These are phyloP conservation scores for Leucophenga varia DNA, from an alignment of 1,140 invertebrate genomes.

Conservation along the genomic window DNA sequence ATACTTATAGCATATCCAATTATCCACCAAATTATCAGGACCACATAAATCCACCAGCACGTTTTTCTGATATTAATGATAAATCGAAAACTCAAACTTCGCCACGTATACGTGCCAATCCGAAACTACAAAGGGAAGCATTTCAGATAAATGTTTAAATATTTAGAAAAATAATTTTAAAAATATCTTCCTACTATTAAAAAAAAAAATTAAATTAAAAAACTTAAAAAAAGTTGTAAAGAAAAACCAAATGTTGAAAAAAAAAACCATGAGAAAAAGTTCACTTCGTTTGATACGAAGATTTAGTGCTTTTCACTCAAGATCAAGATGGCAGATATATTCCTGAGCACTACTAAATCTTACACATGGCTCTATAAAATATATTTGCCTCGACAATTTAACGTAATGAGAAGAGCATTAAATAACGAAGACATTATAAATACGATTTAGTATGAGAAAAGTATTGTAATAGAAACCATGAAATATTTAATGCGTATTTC, in stretches of 20 bases:
- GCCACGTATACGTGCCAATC: slow-evolving; percentile 57
- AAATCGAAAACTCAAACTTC: slow-evolving; percentile 57
- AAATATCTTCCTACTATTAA: neutral
- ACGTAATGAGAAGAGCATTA: too few relatives aligned
- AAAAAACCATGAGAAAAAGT: neutral
- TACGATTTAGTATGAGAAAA: too few relatives aligned
- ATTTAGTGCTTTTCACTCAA: too few relatives aligned
- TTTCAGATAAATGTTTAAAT: slow-evolving; percentile 70
- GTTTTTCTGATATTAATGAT: slow-evolving; percentile 69
- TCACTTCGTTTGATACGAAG: too few relatives aligned
- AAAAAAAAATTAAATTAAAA: slow-evolving; percentile 5
- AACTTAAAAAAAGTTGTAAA: slow-evolving; percentile 6
- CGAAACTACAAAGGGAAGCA: slow-evolving; percentile 65
- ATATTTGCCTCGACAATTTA: too few relatives aligned
- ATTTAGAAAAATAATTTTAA: too few relatives aligned
- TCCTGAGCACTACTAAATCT: too few relatives aligned
- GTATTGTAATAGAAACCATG: too few relatives aligned
- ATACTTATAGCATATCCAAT: slow-evolving; percentile 67
- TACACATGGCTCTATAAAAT: too few relatives aligned
- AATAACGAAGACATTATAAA: too few relatives aligned
- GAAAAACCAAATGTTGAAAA: too few relatives aligned
- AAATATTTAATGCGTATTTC: too few relatives aligned
- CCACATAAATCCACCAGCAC: slow-evolving; percentile 71
- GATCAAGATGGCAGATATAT: neutral
- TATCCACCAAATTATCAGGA: slow-evolving; percentile 71